Conservation (phyloP, 2,888 invertebrate species). For the Drosophila birchii region DNA sequence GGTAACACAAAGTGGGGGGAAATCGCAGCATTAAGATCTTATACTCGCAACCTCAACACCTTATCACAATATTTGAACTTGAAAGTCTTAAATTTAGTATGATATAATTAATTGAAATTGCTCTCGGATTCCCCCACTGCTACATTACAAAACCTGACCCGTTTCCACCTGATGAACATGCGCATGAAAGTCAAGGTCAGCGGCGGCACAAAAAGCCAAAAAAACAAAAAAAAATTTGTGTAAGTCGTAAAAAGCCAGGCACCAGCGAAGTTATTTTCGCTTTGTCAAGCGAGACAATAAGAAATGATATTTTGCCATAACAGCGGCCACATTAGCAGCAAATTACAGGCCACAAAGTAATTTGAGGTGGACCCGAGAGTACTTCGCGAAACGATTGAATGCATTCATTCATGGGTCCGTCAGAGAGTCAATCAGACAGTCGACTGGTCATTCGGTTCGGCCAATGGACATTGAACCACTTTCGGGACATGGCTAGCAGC, state of each 20-base stretch:
- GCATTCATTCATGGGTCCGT: conserved; percentile 55
- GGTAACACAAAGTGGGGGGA: neutral
- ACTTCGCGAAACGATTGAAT: conserved; percentile 65
- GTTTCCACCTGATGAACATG: conserved; percentile 43
- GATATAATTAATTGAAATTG: conserved; percentile 28
- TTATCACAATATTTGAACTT: conserved; percentile 10
- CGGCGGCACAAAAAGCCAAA: conserved; percentile 24
- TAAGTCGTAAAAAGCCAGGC: conserved; percentile 31
- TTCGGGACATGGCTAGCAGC: conserved; percentile 52
- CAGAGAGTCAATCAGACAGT: conserved; percentile 47
- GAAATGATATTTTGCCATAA: conserved; percentile 46
- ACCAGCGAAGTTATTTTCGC: conserved; percentile 35
- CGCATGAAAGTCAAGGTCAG: conserved; percentile 67
- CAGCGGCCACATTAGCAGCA: conserved; percentile 28
- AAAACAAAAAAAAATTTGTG: conserved; percentile 27
- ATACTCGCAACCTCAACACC: neutral
- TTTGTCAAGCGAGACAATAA: conserved; percentile 66
- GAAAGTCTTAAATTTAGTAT: conserved; percentile 5
- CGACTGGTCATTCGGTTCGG: conserved; percentile 38
- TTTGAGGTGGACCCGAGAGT: conserved; percentile 52
- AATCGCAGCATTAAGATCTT: neutral
- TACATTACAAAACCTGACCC: conserved; percentile 39
- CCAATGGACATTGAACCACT: conserved; percentile 74
- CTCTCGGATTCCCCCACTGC: conserved; percentile 18
- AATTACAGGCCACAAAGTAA: conserved; percentile 51